Evolutionary conservation across 2,797 vertebrate species (phyloP).

Genomic region (Sebastes steindachneri): DNA sequence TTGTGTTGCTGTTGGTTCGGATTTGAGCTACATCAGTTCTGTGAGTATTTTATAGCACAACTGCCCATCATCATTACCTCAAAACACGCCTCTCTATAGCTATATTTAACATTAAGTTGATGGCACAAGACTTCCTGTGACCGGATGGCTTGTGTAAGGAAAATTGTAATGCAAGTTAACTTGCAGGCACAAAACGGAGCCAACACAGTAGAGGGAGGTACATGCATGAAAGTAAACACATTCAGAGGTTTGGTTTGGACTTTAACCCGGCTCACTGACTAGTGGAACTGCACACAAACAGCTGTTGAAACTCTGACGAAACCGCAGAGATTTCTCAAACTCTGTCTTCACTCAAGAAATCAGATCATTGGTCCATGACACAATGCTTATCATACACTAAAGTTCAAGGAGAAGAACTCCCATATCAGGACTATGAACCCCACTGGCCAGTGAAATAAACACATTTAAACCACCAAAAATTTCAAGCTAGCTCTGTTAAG

Average conservation of each 20-base stretch:
- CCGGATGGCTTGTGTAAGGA: background rate
- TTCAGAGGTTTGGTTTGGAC: background rate
- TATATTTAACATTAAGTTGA: background rate
- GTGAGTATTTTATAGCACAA: background rate
- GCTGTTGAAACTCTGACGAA: background rate
- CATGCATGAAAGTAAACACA: background rate
- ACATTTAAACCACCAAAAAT: fast-evolving
- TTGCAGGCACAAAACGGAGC: constrained; percentile 36
- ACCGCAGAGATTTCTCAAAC: background rate
- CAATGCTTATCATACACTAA: background rate
- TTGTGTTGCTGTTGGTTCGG: background rate
- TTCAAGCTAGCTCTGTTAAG: background rate
- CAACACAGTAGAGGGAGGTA: background rate
- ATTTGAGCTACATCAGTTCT: background rate
- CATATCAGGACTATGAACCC: fast-evolving
- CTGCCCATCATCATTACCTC: background rate
- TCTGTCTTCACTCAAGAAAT: background rate
- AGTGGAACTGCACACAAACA: background rate
- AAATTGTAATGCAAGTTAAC: background rate
- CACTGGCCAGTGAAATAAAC: background rate
- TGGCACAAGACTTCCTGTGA: constrained; percentile 2
- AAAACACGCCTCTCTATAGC: background rate
- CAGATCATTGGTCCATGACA: background rate
- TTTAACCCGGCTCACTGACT: background rate
- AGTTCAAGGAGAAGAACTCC: background rate